Evolutionary conservation across 2,888 invertebrate genomes (phyloP).

Genomic region (Cylloceria caligata): DNA sequence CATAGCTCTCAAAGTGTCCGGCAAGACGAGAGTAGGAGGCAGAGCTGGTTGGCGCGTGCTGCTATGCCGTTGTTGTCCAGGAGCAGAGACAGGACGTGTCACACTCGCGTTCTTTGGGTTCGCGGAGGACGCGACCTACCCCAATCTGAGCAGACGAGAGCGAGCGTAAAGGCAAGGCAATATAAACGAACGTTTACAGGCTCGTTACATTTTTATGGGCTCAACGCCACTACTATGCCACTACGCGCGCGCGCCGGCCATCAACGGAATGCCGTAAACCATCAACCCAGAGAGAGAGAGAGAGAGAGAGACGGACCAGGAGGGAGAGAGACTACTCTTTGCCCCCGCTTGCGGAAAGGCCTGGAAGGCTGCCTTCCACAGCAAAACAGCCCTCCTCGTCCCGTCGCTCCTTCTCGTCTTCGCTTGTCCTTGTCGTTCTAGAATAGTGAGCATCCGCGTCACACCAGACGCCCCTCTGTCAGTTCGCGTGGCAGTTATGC

Average conservation of each 20-base stretch:
- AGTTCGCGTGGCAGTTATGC: slow-evolving; percentile 79
- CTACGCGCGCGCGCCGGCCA: slow-evolving; percentile 77
- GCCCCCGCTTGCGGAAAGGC: slow-evolving; percentile 53
- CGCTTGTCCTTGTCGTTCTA: slow-evolving; percentile 66
- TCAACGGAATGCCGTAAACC: slow-evolving; percentile 84
- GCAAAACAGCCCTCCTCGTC: slow-evolving; percentile 57
- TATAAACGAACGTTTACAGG: slow-evolving; percentile 85
- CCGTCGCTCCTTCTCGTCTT: slow-evolving; percentile 67
- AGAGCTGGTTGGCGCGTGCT: slow-evolving; percentile 38
- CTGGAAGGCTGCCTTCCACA: slow-evolving; percentile 54
- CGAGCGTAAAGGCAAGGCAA: slow-evolving; percentile 82
- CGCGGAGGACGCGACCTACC: slow-evolving; percentile 81
- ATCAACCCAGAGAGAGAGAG: slow-evolving; percentile 75
- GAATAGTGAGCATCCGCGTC: slow-evolving; percentile 68
- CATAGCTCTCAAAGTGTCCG: not conserved
- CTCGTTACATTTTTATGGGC: slow-evolving; percentile 85
- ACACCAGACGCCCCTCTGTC: slow-evolving; percentile 69
- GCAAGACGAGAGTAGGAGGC: not conserved
- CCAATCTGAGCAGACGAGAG: slow-evolving; percentile 77
- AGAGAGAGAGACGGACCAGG: slow-evolving; percentile 30
- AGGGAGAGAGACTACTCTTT: no score
- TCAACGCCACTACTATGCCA: slow-evolving; percentile 82
- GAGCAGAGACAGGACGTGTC: slow-evolving; percentile 75
- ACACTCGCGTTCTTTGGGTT: slow-evolving; percentile 68
- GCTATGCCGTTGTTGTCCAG: slow-evolving; percentile 67